A percentile compares a stretch with the other conserved stretches of the same genome.
phyloP scores from a whole-genome alignment of 2,888 invertebrate species.

The Tetropium fuscum region DNA sequence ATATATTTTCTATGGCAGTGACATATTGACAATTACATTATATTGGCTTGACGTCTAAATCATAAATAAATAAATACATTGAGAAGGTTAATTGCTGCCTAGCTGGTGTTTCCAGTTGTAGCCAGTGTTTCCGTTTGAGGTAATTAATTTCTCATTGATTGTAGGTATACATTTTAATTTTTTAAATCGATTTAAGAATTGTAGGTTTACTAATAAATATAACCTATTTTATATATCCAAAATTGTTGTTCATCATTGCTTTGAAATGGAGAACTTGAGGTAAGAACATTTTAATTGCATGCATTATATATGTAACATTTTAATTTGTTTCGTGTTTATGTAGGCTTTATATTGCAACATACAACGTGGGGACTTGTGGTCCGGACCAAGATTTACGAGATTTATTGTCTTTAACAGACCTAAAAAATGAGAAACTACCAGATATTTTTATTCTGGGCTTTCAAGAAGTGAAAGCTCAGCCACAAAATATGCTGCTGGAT shows the following conservation, averaged over 20 bases:
- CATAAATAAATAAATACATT: too few species aligned
- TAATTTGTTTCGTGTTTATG: constrained; percentile 10
- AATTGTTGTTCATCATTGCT: not conserved
- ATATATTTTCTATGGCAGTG: too few species aligned
- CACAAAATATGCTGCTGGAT: constrained; percentile 85
- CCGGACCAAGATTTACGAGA: constrained; percentile 78
- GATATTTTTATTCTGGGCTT: constrained; percentile 89
- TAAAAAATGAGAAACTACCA: constrained; percentile 75
- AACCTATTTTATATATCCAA: too few species aligned
- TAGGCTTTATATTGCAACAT: constrained; percentile 87
- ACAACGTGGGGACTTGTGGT: constrained; percentile 90
- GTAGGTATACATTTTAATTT: too few species aligned
- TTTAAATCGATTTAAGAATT: too few species aligned
- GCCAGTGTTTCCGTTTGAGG: too few species aligned
- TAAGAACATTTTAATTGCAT: constrained; percentile 5
- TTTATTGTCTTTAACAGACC: constrained; percentile 70
- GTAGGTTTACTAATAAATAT: too few species aligned
- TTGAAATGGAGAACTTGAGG: constrained; percentile 34
- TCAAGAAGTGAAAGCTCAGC: constrained; percentile 92
- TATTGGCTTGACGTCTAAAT: too few species aligned
- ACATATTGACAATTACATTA: too few species aligned
- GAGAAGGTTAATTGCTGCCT: too few species aligned
- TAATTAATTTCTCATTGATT: constrained; percentile 13
- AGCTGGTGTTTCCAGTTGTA: too few species aligned
- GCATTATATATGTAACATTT: not conserved